phyloP scores from a whole-genome alignment of 1,140 invertebrate species.

The Drosophila nasuta region DNA sequence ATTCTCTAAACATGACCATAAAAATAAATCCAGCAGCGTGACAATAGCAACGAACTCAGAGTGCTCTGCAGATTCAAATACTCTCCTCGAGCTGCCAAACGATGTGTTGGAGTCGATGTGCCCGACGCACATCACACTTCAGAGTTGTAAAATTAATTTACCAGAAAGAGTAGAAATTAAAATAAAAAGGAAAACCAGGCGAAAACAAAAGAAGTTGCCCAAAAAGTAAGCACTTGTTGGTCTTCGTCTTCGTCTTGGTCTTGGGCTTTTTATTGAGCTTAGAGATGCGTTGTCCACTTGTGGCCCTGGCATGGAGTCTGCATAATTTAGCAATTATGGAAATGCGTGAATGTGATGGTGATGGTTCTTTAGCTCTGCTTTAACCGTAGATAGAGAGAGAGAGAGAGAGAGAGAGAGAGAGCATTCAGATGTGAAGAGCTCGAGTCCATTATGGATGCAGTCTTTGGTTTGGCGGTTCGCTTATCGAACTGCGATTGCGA shows the following conservation, averaged over 20 bases:
- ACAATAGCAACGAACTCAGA: slow-evolving; percentile 16
- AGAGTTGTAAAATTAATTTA: slow-evolving; percentile 74
- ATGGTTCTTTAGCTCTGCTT: slow-evolving; percentile 9
- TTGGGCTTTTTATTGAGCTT: slow-evolving; percentile 32
- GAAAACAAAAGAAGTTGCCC: slow-evolving; percentile 59
- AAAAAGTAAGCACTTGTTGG: slow-evolving; percentile 68
- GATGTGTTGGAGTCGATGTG: slow-evolving; percentile 19
- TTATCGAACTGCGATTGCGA: slow-evolving; percentile 32
- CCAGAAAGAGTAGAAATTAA: slow-evolving; percentile 52
- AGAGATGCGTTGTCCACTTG: slow-evolving; percentile 10
- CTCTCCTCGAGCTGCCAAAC: neutral
- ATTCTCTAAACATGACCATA: slow-evolving; percentile 62
- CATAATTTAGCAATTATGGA: slow-evolving; percentile 83
- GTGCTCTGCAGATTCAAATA: slow-evolving; percentile 9
- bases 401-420: slow-evolving; percentile 1
- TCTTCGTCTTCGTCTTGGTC: slow-evolving; percentile 18
- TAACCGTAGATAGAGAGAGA: neutral
- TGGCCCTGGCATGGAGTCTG: slow-evolving; percentile 36
- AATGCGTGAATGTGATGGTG: slow-evolving; percentile 56
- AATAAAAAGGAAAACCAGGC: slow-evolving; percentile 9
- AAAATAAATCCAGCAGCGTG: slow-evolving; percentile 16
- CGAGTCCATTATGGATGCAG: slow-evolving; percentile 65
- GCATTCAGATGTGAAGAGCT: slow-evolving; percentile 18
- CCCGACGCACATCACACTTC: neutral
- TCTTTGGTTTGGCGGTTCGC: slow-evolving; percentile 23